Base-by-base conservation (phyloP, 2,888 invertebrate species). In the Catotricha subobsoleta region DNA sequence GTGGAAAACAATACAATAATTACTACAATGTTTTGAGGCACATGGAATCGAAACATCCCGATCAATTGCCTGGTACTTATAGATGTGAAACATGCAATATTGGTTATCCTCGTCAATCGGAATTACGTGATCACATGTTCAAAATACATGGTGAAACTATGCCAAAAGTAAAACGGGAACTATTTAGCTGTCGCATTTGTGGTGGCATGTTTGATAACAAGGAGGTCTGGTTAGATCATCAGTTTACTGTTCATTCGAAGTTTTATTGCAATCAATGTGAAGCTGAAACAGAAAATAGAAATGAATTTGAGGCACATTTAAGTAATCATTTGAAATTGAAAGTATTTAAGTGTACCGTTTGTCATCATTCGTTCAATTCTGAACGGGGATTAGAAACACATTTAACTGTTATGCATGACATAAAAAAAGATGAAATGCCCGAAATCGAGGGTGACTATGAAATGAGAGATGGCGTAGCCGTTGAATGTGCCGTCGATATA, bases 31-130 rank as follows among this genome's bases (percentile, higher is more conserved):
- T 63, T 18, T 47, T 63, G 38, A 55, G 63, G 0, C 63, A 63
- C 44, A 63, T 63, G 63, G 63, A 63, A 47, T 57, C 60, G 2
- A 63, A 63, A 45, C 63, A 63, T 54, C 63, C 63, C 0, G 60
- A 62, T 44, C 62, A 63, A 45, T 47, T 63, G 45, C 63, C 63
- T 9, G 57, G 60, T 42, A 60, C 60, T 1, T 63, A 63, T 48
- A 59, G 59, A 43, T 63, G 63, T 43, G 58, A 60, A 2, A 53
- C 55, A 3, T 63, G 63, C 36, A 52, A 59, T 9, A 51, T 54
- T 19, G 63, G 62, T 10, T 63, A 59, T 53, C 60, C 62, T 2
- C 51, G 63, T 6, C 53, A 62, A 39, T 59, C 60, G 3, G 60
- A 61, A 45, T 50, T 63, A 23, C 54, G 63, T 2, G 62, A 63